Evolutionary conservation across 2,888 invertebrate genomes (phyloP), one percentile per base, ranked within the genome.

Genomic region (Aricia artaxerxes): DNA sequence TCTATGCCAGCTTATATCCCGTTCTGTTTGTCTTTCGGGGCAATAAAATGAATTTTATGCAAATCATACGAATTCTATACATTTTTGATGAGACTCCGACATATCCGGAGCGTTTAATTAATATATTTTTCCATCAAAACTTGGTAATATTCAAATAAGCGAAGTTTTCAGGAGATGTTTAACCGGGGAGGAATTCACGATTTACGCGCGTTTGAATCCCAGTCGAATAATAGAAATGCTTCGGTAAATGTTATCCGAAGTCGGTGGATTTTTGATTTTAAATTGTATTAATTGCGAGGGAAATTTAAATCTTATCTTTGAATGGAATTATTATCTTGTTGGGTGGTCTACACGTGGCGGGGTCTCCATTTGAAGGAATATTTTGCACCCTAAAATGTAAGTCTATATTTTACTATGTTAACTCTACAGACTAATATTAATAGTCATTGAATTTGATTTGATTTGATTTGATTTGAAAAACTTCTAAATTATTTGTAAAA

Each of bases 11-110:
- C 92, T 94, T 93, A 94, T 92, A 93, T 92, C 87, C 90, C 89
- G 92, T 92, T 94, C 93, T 93, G 93, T 94, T 94, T 94, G 94
- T 94, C 94, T 94, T 94, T 89, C 91, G 92, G 90, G 88, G 91
- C 93, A 94, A 94, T 94, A 94, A 94, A 94, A 94, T 94, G 94
- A 93, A 92, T 94, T 94, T 94, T 94, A 94, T 94, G 94, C 92
- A 93, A 94, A 94, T 94, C 91, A 92, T 93, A 92, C 91, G 94
- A 93, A 94, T 94, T 94, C 94, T 92, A 94, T 94, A 94, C 94
- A 94, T 94, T 94, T 94, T 93, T 94, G 93, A 94, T 94, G 94
- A 94, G 94, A 88, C 87, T 86, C 83, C 82, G 82, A 90, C 91
- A 91, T 89, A 90, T 92, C 88, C 88, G 87, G 87, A 83, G 83